phyloP scores from a whole-genome alignment of 2,888 invertebrate species.

The Sinodicranocentrus sp. region DNA sequence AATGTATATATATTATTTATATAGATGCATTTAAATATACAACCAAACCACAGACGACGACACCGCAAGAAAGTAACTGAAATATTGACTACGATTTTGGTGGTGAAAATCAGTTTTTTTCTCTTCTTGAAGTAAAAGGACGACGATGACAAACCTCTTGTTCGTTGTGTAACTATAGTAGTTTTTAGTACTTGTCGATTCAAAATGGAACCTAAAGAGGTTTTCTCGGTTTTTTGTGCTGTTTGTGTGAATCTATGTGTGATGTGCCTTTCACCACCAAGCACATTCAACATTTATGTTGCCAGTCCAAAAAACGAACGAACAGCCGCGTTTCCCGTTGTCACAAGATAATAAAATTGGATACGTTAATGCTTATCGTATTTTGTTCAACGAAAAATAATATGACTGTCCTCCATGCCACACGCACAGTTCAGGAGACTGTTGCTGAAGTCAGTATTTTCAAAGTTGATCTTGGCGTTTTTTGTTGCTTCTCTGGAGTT shows the following conservation, averaged over 20 bases:
- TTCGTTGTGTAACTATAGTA: not conserved
- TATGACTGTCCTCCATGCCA: conserved; percentile 14
- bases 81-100: conserved; percentile 62
- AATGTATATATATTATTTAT: conserved; percentile 34
- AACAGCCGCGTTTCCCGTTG: not conserved
- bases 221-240: not conserved
- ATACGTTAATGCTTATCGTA: not conserved
- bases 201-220: not conserved
- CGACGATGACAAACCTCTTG: not conserved
- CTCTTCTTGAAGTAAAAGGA: not conserved
- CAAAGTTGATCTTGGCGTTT: not conserved
- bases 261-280: not conserved
- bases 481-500: conserved; percentile 1
- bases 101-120: conserved; percentile 51
- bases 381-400: not conserved
- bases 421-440: not conserved
- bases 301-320: conserved; percentile 3
- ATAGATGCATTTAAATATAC: conserved; percentile 60
- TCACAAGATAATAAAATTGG: too few species aligned
- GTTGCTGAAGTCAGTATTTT: not conserved
- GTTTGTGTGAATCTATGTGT: not conserved
- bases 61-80: conserved; percentile 60
- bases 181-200: too few species aligned
- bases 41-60: conserved; percentile 64
- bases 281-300: not conserved